These are phyloP conservation scores for Spea hammondii DNA, from an alignment of 2,797 vertebrate species.

Conservation along the genomic window DNA sequence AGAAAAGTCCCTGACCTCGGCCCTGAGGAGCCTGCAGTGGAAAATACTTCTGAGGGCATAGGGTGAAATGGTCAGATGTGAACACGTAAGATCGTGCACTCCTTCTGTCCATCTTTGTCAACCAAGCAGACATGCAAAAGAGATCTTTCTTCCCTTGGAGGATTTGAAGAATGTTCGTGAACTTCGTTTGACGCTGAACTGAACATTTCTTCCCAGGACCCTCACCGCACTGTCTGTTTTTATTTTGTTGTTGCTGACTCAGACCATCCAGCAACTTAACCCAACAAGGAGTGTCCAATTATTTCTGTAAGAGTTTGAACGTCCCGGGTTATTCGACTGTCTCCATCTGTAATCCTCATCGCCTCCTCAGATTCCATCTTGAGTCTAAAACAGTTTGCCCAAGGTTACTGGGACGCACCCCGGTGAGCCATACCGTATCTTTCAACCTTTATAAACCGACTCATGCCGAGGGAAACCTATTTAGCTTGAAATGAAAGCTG, in stretches of 20 bases:
- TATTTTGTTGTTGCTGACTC: conserved; percentile 21
- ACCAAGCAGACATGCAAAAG: conserved; percentile 12
- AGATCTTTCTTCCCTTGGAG: not conserved
- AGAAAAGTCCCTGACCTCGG: too few relatives aligned
- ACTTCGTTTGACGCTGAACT: conserved; percentile 22
- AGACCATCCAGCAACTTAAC: conserved; percentile 15
- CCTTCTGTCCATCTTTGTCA: not conserved
- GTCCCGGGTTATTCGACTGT: conserved; percentile 14
- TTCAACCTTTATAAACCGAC: too few relatives aligned
- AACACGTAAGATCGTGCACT: not conserved
- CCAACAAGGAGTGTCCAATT: conserved; percentile 40
- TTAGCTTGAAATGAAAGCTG: too few relatives aligned
- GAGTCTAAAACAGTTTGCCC: conserved; percentile 13
- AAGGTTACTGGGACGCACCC: too few relatives aligned
- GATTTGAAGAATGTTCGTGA: conserved; percentile 6
- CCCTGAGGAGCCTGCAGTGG: too few relatives aligned
- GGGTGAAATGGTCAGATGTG: too few relatives aligned
- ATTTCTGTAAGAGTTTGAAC: conserved; percentile 24
- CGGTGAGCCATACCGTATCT: too few relatives aligned
- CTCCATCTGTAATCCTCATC: conserved; percentile 36
- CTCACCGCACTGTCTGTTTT: conserved; percentile 6
- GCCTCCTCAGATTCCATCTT: conserved; percentile 43
- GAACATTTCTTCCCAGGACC: conserved; percentile 44
- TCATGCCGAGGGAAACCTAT: too few relatives aligned
- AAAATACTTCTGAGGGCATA: too few relatives aligned